Conservation (phyloP, 1,140 invertebrate genomes). For the Procambarus clarkii region DNA sequence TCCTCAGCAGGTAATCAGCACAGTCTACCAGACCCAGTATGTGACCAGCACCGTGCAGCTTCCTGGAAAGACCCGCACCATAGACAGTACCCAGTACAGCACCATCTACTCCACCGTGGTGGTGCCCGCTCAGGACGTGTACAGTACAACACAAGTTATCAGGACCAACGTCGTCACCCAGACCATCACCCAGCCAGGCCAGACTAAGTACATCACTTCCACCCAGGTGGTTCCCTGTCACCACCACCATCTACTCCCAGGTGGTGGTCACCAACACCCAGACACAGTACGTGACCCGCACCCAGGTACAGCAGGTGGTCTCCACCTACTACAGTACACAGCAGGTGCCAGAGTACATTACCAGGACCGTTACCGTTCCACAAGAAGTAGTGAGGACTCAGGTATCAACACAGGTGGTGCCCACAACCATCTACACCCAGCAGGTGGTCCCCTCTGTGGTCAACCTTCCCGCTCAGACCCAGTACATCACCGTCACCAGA, state of each 20-base stretch:
- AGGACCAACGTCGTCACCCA: too few species aligned
- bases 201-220: constrained; percentile 42
- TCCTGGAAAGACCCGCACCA: too few species aligned
- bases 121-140: too few species aligned
- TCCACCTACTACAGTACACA: constrained; percentile 44
- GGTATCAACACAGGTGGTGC: constrained; percentile 56
- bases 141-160: too few species aligned
- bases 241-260: constrained; percentile 45
- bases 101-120: too few species aligned
- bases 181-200: constrained; percentile 44
- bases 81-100: too few species aligned
- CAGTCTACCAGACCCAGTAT: too few species aligned
- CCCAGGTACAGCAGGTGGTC: constrained; percentile 53
- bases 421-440: constrained; percentile 53
- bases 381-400: constrained; percentile 50
- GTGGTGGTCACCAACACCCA: constrained; percentile 60
- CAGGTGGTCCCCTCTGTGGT: constrained; percentile 29
- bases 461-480: constrained; percentile 26
- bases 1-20: too few species aligned
- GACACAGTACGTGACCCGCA: constrained; percentile 57
- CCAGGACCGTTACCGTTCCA: constrained; percentile 45
- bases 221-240: constrained; percentile 52
- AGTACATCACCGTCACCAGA: constrained; percentile 30
- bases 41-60: too few species aligned
- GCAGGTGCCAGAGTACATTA: constrained; percentile 51